Evolutionary conservation across 2,113 vertebrate species (phyloP).

Genomic region (Charina bottae): DNA sequence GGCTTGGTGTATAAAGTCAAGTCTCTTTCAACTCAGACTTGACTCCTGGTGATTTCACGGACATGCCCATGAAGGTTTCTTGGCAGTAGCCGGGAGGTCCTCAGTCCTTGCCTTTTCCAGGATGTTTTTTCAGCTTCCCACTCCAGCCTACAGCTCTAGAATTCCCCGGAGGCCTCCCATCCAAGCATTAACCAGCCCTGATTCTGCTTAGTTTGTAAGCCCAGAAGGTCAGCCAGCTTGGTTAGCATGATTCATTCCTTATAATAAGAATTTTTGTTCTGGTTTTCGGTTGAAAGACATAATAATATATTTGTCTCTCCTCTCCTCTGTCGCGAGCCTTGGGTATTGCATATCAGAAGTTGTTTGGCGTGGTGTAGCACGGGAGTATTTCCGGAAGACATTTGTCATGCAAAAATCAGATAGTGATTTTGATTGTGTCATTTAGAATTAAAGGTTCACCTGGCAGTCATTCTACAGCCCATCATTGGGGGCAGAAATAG

Average conservation of each 20-base stretch:
- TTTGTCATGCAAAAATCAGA: not conserved
- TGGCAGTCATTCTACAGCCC: not conserved
- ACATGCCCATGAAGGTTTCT: not conserved
- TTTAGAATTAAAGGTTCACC: not conserved
- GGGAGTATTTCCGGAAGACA: not conserved
- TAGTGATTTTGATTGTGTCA: not conserved
- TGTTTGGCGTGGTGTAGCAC: not conserved
- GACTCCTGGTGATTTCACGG: not conserved
- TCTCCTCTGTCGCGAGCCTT: not conserved
- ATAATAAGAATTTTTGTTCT: not conserved
- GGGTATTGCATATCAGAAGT: not conserved
- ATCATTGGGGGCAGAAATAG: not conserved
- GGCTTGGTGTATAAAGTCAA: not conserved
- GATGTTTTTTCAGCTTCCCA: not conserved
- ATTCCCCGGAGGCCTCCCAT: not conserved
- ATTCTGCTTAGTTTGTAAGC: not conserved
- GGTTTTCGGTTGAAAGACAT: not conserved
- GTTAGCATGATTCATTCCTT: not conserved
- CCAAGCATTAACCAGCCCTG: not conserved
- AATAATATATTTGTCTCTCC: not conserved
- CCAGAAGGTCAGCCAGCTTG: not conserved
- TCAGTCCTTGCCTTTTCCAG: not conserved
- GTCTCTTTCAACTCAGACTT: not conserved
- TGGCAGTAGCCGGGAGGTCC: too few species aligned
- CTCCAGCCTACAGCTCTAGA: not conserved